Percentiles rank a stretch among this genome's conserved stretches.
Evolutionary conservation across 2,113 vertebrate genomes (phyloP).

Genomic region (Orycteropus afer): DNA sequence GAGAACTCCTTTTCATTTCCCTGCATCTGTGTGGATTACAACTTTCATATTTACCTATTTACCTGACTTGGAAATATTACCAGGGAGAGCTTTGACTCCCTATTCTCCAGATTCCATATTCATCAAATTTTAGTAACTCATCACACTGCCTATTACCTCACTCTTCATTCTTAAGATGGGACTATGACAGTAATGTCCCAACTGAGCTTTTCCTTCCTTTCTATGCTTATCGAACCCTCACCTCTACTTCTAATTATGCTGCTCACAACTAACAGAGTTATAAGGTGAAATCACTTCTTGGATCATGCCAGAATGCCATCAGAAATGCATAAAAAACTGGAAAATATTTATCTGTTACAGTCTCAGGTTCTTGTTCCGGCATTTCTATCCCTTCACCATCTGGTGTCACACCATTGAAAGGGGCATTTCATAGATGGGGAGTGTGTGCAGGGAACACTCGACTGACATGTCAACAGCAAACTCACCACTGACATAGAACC

Average conservation of each 20-base stretch:
- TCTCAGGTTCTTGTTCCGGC: neutral
- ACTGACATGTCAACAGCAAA: neutral
- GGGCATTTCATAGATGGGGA: neutral
- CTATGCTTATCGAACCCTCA: neutral
- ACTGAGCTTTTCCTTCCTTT: neutral
- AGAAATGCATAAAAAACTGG: neutral
- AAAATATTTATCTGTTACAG: neutral
- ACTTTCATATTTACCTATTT: neutral
- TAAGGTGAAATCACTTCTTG: neutral
- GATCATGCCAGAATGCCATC: neutral
- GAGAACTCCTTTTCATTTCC: neutral
- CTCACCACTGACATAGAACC: neutral
- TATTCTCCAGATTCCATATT: constrained; percentile 7
- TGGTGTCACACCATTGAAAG: neutral
- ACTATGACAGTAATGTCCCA: neutral
- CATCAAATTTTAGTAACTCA: neutral
- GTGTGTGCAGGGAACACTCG: neutral
- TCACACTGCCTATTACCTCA: neutral
- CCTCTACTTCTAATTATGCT: neutral
- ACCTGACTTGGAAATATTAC: neutral
- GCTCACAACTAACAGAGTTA: neutral
- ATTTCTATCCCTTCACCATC: neutral
- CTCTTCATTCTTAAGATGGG: neutral
- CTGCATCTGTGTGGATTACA: neutral
- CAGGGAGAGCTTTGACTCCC: neutral